Evolutionary conservation across 2,113 vertebrate species (phyloP).

Genomic region (Eurypyga helias): DNA sequence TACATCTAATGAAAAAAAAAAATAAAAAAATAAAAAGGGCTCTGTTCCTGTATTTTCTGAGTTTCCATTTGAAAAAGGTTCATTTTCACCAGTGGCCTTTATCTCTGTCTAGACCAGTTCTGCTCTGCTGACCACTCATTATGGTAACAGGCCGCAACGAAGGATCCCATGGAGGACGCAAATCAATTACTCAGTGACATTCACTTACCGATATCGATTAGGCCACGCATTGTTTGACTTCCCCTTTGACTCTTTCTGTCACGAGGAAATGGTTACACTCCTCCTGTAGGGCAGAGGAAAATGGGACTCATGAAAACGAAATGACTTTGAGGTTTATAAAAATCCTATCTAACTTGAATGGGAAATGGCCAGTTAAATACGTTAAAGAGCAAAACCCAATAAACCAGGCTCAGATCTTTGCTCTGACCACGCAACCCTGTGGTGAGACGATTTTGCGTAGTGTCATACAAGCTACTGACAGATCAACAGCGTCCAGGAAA

Average conservation of each 20-base stretch:
- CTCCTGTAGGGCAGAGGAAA: not conserved
- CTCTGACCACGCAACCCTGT: not conserved
- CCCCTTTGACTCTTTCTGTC: not conserved
- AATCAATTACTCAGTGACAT: not conserved
- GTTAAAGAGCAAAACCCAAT: not conserved
- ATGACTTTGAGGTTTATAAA: not conserved
- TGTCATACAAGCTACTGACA: not conserved
- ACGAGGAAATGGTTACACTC: not conserved
- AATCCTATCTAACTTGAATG: not conserved
- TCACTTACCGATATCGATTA: not conserved
- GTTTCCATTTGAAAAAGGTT: not conserved
- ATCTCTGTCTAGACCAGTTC: not conserved
- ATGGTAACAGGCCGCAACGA: not conserved
- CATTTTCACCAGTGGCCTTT: not conserved
- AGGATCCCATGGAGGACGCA: not conserved
- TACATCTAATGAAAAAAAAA: not conserved
- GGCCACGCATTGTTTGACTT: not conserved
- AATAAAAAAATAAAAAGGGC: not conserved
- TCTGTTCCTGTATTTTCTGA: not conserved
- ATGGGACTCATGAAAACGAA: not conserved
- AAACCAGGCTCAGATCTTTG: not conserved
- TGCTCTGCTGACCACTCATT: not conserved
- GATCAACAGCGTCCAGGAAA: not conserved
- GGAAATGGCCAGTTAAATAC: not conserved
- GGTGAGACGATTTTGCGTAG: not conserved